These are phyloP conservation scores for Smittia aterrima DNA, from an alignment of 2,888 invertebrate species.

Conservation along the genomic window DNA sequence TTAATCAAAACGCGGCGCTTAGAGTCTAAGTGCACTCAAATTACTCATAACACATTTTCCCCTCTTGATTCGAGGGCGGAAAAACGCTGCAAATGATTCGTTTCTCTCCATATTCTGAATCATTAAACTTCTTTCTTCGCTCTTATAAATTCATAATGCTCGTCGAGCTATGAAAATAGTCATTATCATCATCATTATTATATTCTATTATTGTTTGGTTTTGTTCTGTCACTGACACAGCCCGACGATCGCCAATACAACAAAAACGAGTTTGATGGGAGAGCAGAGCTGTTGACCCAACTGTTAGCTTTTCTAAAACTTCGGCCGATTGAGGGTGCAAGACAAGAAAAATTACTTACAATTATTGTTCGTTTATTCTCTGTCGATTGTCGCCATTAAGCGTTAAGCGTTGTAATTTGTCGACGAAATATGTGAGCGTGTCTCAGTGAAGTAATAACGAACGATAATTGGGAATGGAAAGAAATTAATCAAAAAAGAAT, in stretches of 20 bases:
- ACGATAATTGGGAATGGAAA: not conserved
- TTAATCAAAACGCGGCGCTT: not conserved
- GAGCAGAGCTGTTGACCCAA: not conserved
- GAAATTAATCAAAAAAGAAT: not conserved
- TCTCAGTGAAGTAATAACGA: not conserved
- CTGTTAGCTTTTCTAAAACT: not conserved
- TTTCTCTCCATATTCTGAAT: not conserved
- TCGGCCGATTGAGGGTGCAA: not conserved
- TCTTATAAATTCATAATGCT: conserved; percentile 3
- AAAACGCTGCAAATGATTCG: not conserved
- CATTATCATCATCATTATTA: conserved; percentile 4
- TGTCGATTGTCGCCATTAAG: not conserved
- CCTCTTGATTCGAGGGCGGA: not conserved
- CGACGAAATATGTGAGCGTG: not conserved
- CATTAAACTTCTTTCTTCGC: not conserved
- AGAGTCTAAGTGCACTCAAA: not conserved
- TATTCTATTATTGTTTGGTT: not conserved
- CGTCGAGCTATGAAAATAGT: not conserved
- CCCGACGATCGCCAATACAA: too few species aligned
- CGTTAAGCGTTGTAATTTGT: not conserved
- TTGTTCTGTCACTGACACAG: not conserved
- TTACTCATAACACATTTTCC: not conserved
- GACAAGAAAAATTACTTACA: not conserved
- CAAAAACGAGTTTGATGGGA: not conserved
- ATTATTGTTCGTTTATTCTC: not conserved